Conservation (phyloP, 2,888 invertebrate genomes). For the Anthrax anthrax region DNA sequence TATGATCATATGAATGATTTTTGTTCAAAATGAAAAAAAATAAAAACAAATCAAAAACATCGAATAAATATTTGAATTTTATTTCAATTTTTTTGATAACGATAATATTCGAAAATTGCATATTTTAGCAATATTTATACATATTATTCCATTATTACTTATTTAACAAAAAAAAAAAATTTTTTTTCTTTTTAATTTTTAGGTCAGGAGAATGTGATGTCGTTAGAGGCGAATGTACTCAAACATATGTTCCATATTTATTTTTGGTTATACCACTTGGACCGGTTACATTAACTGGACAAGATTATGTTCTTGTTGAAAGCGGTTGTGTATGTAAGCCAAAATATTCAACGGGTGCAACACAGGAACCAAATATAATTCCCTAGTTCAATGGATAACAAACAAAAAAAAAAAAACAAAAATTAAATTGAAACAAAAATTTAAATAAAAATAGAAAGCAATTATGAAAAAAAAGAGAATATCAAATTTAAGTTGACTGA, state of each 20-base stretch:
- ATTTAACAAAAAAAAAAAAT: background rate
- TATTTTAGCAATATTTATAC: background rate
- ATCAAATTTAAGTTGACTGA: too few relatives aligned
- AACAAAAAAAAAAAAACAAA: too few relatives aligned
- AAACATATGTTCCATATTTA: conserved; percentile 74
- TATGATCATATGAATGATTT: too few relatives aligned
- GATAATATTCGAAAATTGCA: background rate
- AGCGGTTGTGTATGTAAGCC: conserved; percentile 84
- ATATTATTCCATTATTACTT: background rate
- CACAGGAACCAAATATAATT: conserved; percentile 35
- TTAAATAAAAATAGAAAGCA: too few relatives aligned
- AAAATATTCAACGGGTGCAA: conserved; percentile 34
- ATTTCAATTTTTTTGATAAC: too few relatives aligned
- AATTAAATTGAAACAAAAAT: too few relatives aligned
- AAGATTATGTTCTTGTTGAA: conserved; percentile 88
- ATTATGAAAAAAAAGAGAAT: too few relatives aligned
- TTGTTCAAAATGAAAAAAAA: too few relatives aligned
- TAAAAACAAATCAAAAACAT: too few relatives aligned
- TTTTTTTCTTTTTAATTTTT: conserved; percentile 23
- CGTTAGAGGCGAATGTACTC: conserved; percentile 78
- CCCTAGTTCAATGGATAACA: conserved; percentile 28
- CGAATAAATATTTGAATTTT: too few relatives aligned
- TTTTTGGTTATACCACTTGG: conserved; percentile 83
- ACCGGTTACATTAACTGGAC: conserved; percentile 79
- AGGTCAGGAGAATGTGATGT: conserved; percentile 82